Evolutionary conservation across 2,888 invertebrate genomes (phyloP).

Genomic region (Alsophila aescularia): DNA sequence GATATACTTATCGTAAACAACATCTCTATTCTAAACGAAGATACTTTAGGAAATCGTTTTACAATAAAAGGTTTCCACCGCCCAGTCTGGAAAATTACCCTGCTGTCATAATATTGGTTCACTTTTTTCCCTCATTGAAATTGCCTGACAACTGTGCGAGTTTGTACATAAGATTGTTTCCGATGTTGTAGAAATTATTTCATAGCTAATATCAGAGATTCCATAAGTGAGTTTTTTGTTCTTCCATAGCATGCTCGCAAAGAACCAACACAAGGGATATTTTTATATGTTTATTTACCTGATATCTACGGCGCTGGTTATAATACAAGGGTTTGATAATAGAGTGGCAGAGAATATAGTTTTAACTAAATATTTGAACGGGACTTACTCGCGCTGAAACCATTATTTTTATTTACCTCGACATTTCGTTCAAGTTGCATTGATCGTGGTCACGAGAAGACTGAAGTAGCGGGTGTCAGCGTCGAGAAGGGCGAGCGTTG

Average conservation of each 20-base stretch:
- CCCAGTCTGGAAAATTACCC: constrained; percentile 15
- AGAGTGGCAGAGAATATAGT: too few species aligned
- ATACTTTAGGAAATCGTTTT: constrained; percentile 8
- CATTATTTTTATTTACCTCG: too few species aligned
- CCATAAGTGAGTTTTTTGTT: too few species aligned
- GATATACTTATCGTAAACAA: neutral
- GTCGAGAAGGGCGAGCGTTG: too few species aligned
- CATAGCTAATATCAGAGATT: constrained; percentile 15
- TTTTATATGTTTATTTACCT: neutral
- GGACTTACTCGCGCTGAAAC: too few species aligned
- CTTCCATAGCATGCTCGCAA: constrained; percentile 3
- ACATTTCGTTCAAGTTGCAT: too few species aligned
- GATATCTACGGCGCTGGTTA: too few species aligned
- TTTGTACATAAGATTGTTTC: constrained; percentile 13
- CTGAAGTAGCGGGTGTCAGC: too few species aligned
- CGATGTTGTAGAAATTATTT: constrained; percentile 19
- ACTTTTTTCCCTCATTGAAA: constrained; percentile 29
- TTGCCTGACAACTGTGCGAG: constrained; percentile 21
- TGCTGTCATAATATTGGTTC: constrained; percentile 17
- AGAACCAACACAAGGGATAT: neutral
- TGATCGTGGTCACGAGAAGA: too few species aligned
- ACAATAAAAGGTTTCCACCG: constrained; percentile 21
- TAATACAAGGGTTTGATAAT: too few species aligned
- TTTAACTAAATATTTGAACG: too few species aligned
- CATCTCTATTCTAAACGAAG: constrained; percentile 4